Evolutionary conservation across 2,113 vertebrate genomes (phyloP), one percentile per base, ranked within the genome.

Genomic region (Corvus cornix): DNA sequence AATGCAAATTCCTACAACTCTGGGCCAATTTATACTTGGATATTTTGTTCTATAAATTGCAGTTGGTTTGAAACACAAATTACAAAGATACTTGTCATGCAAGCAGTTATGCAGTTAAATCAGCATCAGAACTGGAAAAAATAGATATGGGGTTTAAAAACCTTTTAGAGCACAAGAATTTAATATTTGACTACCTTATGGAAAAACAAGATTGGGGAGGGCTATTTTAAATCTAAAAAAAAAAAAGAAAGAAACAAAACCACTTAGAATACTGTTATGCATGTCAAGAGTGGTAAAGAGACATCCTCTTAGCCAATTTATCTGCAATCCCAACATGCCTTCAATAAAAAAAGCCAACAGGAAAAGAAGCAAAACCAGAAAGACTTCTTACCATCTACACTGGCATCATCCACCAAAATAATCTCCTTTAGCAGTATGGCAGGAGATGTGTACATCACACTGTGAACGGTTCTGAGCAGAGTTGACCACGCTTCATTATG

Each of bases 401-500:
- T 99, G 97, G 99, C 99, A 93, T 99, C 99, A 73, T 99, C 99
- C 97, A 99, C 99, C 97, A 99, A 97, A 98, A 99, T 99, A 95
- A 99, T 98, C 97, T 99, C 99, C 95, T 99, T 99, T 72, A 99
- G 98, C 93, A 99, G 97, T 62, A 99, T 98, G 74, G 99, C 98
- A 35, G 99, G 99, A 53, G 99, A 99, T 31, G 99, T 99, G 96
- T 99, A 99, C 73, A 99, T 98, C 91, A 99, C 99, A 27, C 99
- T 99, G 98, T 99, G 98, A 33, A 99, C 99, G 1, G 99, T 99
- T 93, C 99, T 98, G 58, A 99, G 98, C 75, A 99, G 98, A 7
- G 99, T 99, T 90, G 99, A 99, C 99, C 99, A 99, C 0, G 98
- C 99, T 96, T 99, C 99, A 72, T 99, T 99, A 96, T 99, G 99